Conservation (phyloP, 2,888 invertebrate species). For the Shargacucullia verbasci region DNA sequence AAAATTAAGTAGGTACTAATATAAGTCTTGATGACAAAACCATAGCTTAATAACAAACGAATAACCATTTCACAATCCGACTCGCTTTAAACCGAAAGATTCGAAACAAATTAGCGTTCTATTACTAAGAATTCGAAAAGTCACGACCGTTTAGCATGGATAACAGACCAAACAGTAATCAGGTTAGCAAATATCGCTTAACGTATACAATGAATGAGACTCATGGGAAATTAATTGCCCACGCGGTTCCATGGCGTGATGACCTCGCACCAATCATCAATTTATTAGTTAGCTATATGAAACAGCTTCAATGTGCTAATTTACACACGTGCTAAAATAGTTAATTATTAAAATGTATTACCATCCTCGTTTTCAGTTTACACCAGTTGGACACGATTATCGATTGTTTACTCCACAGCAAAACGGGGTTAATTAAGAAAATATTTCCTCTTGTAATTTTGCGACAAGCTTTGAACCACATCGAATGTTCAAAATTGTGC, state of each 20-base stretch:
- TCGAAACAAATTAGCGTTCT: conserved; percentile 46
- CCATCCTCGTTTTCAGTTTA: conserved; percentile 5
- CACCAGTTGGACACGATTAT: too few species aligned
- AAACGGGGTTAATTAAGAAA: conserved; percentile 2
- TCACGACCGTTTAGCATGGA: conserved; percentile 66
- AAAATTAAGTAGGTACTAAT: too few species aligned
- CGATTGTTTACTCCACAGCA: neutral
- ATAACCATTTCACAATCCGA: neutral
- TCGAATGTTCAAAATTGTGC: neutral
- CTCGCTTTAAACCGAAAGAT: conserved; percentile 26
- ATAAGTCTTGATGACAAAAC: too few species aligned
- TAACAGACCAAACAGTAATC: conserved; percentile 66
- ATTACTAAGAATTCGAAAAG: conserved; percentile 54
- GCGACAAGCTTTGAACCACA: neutral
- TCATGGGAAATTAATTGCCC: conserved; percentile 63
- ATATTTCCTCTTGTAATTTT: conserved; percentile 6
- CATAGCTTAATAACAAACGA: neutral
- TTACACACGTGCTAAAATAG: conserved; percentile 12
- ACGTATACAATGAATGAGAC: conserved; percentile 47
- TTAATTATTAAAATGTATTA: conserved; percentile 6
- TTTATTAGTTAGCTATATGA: conserved; percentile 41
- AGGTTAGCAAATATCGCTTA: conserved; percentile 61
- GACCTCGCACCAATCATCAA: conserved; percentile 35
- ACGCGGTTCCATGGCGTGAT: conserved; percentile 45
- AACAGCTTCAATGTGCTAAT: conserved; percentile 25